These are phyloP conservation scores for Carollia perspicillata DNA, from an alignment of 2,113 vertebrate genomes.

Conservation along the genomic window DNA sequence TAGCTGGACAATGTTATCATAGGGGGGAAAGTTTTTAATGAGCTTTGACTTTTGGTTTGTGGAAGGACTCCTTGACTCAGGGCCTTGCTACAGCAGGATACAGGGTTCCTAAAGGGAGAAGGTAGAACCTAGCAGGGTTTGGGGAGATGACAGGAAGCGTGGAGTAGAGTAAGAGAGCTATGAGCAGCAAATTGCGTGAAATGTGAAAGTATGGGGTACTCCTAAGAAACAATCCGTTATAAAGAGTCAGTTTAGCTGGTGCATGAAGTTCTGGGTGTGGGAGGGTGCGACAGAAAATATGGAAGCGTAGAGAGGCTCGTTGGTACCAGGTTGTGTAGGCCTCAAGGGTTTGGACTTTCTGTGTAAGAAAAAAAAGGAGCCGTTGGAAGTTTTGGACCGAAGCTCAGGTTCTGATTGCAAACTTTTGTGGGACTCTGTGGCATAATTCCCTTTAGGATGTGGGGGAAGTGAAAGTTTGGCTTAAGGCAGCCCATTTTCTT, in stretches of 20 bases:
- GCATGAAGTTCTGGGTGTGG: not conserved
- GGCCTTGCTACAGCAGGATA: not conserved
- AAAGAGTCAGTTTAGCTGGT: not conserved
- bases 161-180: not conserved
- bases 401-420: not conserved
- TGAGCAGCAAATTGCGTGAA: not conserved
- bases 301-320: not conserved
- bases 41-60: not conserved
- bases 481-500: slow-evolving; percentile 28
- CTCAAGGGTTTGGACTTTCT: not conserved
- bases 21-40: not conserved
- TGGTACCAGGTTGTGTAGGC: not conserved
- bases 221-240: not conserved
- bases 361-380: not conserved
- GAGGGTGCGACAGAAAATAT: not conserved
- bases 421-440: not conserved
- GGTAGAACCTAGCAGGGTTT: not conserved
- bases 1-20: not conserved
- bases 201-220: not conserved
- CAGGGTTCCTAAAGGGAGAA: not conserved
- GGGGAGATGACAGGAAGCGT: not conserved
- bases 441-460: not conserved
- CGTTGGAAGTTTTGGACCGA: not conserved
- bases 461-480: not conserved
- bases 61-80: not conserved